Conservation (phyloP, 2,797 vertebrate genomes). For the Cetoscarus ocellatus region DNA sequence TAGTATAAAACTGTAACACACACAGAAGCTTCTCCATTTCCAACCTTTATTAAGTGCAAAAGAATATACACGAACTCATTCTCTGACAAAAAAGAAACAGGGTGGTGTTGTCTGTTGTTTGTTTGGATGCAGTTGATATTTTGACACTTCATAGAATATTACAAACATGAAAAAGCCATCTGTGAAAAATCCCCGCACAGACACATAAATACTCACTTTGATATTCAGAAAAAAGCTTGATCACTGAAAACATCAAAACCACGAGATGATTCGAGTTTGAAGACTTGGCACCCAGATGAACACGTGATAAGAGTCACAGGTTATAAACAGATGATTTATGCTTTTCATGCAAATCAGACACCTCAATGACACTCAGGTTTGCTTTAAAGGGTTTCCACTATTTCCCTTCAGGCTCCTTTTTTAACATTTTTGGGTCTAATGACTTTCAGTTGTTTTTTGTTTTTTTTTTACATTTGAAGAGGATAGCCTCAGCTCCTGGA, state of each 20-base stretch:
- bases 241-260: conserved; percentile 45
- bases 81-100: conserved; percentile 32
- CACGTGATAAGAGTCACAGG: not conserved
- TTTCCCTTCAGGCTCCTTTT: not conserved
- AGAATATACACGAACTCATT: conserved; percentile 54
- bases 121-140: conserved; percentile 48
- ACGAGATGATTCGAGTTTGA: not conserved
- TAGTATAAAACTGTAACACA: too few relatives aligned
- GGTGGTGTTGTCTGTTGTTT: not conserved
- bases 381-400: not conserved
- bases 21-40: conserved; percentile 18
- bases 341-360: conserved; percentile 6
- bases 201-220: conserved; percentile 73
- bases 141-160: conserved; percentile 48
- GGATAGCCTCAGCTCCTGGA: too few relatives aligned
- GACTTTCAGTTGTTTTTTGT: too few relatives aligned
- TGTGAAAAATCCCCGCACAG: conserved; percentile 84
- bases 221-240: conserved; percentile 49
- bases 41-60: conserved; percentile 79
- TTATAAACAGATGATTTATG: conserved; percentile 18
- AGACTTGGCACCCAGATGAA: conserved; percentile 18
- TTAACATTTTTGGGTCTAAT: too few relatives aligned
- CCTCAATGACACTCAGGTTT: conserved; percentile 1
- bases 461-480: too few relatives aligned
- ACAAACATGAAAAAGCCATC: conserved; percentile 54